phyloP scores from a whole-genome alignment of 2,888 invertebrate species.

The Cantharis rufa region DNA sequence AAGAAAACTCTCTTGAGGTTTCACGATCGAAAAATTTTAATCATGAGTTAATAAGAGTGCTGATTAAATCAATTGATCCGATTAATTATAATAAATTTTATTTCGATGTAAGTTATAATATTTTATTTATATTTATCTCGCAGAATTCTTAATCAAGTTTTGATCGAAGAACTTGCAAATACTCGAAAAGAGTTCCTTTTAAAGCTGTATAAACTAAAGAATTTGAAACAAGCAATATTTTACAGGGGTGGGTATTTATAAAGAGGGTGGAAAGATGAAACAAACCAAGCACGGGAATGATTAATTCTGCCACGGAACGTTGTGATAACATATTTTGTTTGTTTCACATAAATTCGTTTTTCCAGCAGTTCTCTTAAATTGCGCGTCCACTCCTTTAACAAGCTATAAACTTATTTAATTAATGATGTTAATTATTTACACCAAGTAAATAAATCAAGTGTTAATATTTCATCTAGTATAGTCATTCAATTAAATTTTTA shows the following conservation, averaged over 20 bases:
- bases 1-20: background rate
- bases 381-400: conserved; percentile 33
- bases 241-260: conserved; percentile 18
- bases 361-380: conserved; percentile 25
- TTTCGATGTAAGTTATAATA: no score
- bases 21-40: background rate
- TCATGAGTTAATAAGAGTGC: background rate
- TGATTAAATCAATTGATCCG: background rate
- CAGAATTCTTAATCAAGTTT: background rate
- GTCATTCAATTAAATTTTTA: conserved; percentile 30
- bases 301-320: conserved; percentile 33
- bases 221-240: conserved; percentile 20
- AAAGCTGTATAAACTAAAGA: conserved; percentile 12
- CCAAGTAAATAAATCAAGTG: conserved; percentile 33
- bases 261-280: conserved; percentile 20
- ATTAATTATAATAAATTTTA: background rate
- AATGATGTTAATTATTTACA: conserved; percentile 37
- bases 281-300: conserved; percentile 34
- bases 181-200: conserved; percentile 6
- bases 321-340: conserved; percentile 37
- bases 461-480: conserved; percentile 30
- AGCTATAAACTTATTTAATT: conserved; percentile 36
- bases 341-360: conserved; percentile 33
- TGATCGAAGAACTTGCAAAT: background rate
- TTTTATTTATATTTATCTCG: background rate